Percentiles rank a stretch among this genome's conserved stretches.
phyloP scores from a whole-genome alignment of 2,797 vertebrate genomes.

The Gorsachius magnificus region DNA sequence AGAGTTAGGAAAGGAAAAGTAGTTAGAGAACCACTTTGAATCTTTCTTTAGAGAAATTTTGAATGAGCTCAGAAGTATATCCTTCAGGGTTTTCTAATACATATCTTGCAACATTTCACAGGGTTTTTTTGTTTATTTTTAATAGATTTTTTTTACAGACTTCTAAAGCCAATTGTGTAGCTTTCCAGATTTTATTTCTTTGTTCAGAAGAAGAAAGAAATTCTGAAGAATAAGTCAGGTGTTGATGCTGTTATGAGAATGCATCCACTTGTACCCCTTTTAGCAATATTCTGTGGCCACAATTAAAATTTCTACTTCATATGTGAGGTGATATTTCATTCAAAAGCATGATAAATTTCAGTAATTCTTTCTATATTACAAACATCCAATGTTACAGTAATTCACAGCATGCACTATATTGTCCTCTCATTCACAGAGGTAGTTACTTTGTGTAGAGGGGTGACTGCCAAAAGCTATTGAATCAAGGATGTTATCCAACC shows the following conservation, averaged over 20 bases:
- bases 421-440: background rate
- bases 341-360: background rate
- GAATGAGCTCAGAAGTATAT: background rate
- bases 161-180: background rate
- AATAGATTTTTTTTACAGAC: background rate
- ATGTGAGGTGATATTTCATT: background rate
- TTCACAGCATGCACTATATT: background rate
- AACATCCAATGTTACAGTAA: background rate
- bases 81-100: background rate
- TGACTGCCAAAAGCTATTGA: background rate
- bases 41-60: background rate
- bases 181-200: background rate
- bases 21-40: background rate
- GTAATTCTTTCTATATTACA: background rate
- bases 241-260: accelerated
- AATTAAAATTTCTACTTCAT: background rate
- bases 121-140: background rate
- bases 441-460: background rate
- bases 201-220: background rate
- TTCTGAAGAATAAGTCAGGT: background rate
- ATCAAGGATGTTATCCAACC: background rate
- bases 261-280: background rate
- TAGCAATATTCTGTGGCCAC: background rate
- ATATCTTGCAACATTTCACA: background rate
- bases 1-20: background rate